These are phyloP conservation scores for Andrena cerasifolii DNA, from an alignment of 1,140 invertebrate genomes.

Conservation along the genomic window DNA sequence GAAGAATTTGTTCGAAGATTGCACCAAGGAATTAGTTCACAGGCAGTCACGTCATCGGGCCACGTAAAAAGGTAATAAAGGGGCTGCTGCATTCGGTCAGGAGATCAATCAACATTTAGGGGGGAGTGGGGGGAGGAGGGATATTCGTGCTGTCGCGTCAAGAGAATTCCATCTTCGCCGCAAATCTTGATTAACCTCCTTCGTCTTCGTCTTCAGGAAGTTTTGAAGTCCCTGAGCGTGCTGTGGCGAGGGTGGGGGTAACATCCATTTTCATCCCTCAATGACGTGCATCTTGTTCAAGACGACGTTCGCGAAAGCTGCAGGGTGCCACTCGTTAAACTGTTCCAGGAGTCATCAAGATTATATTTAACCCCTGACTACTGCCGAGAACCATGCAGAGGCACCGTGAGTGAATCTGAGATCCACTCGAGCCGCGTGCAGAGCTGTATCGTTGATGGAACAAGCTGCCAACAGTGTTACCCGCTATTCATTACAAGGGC, in stretches of 20 bases:
- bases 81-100: neutral
- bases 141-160: slow-evolving; percentile 10
- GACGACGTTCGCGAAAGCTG: neutral
- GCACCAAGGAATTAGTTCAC: neutral
- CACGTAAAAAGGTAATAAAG: slow-evolving; percentile 45
- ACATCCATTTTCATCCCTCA: slow-evolving; percentile 46
- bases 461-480: no score
- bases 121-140: no score
- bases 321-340: slow-evolving; percentile 2
- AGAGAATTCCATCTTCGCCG: slow-evolving; percentile 20
- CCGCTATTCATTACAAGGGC: no score
- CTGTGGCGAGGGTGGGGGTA: neutral
- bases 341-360: neutral
- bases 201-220: slow-evolving; percentile 50
- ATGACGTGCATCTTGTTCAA: slow-evolving; percentile 26
- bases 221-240: neutral
- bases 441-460: no score
- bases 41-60: slow-evolving; percentile 14
- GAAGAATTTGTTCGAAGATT: no score
- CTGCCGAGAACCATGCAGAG: no score
- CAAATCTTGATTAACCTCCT: slow-evolving; percentile 69
- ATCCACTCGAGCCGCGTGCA: no score
- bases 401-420: no score
- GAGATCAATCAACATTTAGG: slow-evolving; percentile 47
- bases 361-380: neutral